Conservation (phyloP, 2,113 vertebrate species). For the Otus sunia region DNA sequence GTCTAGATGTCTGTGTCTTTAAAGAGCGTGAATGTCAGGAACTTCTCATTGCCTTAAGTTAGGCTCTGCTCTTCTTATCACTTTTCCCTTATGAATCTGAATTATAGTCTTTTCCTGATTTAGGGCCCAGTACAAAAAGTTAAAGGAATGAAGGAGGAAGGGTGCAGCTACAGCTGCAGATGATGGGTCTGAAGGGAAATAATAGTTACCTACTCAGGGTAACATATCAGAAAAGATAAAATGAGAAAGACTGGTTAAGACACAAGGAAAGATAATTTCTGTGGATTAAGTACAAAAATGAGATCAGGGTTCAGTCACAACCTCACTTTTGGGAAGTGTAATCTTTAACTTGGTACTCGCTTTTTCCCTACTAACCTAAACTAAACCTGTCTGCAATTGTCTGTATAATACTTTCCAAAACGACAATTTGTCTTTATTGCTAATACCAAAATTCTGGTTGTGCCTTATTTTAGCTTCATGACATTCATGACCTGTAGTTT, state of each 20-base stretch:
- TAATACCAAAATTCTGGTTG: not conserved
- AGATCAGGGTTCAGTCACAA: not conserved
- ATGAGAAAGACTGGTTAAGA: not conserved
- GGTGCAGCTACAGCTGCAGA: not conserved
- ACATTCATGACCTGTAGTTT: not conserved
- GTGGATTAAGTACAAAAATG: not conserved
- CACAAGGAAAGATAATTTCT: not conserved
- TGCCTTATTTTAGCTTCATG: not conserved
- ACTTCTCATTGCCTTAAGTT: not conserved
- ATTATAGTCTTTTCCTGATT: not conserved
- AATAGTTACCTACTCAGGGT: not conserved
- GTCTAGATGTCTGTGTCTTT: not conserved
- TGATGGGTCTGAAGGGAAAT: not conserved
- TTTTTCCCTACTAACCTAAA: not conserved
- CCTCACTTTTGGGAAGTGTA: not conserved
- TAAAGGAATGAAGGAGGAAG: not conserved
- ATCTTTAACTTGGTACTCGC: not conserved
- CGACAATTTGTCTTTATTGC: not conserved
- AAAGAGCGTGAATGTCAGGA: not conserved
- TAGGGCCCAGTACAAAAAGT: not conserved
- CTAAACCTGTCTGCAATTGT: not conserved
- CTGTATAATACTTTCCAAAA: not conserved
- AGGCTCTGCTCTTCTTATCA: not conserved
- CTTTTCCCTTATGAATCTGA: not conserved
- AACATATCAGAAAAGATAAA: not conserved